Evolutionary conservation across 1,140 invertebrate genomes (phyloP).

Genomic region (Bombus waltoni): DNA sequence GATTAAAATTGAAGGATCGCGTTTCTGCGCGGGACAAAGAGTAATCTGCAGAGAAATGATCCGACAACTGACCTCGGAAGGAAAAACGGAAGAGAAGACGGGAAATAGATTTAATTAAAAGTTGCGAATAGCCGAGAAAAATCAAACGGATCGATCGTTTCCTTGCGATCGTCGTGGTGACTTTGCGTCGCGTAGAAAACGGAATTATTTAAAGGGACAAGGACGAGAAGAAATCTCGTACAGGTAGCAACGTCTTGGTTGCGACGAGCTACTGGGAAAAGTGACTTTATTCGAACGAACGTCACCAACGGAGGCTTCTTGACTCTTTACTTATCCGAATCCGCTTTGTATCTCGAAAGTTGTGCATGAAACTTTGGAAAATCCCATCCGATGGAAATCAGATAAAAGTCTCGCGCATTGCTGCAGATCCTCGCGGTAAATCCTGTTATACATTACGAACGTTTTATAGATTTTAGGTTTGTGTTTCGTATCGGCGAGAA

Average conservation of each 20-base stretch:
- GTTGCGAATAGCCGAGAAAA: no score
- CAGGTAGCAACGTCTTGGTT: background rate
- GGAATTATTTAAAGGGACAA: background rate
- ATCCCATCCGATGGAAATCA: background rate
- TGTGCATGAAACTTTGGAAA: background rate
- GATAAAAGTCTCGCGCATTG: background rate
- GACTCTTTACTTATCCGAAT: conserved; percentile 13
- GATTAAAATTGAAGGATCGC: no score
- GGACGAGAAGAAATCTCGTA: background rate
- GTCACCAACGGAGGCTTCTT: no score
- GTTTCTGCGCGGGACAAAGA: no score
- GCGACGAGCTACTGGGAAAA: background rate
- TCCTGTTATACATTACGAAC: background rate
- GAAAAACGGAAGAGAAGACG: no score
- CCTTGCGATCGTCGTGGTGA: background rate
- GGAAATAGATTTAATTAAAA: no score
- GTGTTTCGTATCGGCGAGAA: background rate
- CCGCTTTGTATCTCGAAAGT: background rate
- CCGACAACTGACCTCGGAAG: no score
- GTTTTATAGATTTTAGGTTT: background rate
- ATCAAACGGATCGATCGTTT: no score
- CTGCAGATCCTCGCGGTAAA: background rate
- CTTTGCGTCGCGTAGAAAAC: background rate
- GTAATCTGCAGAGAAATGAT: no score
- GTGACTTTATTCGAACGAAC: background rate